phyloP scores from a whole-genome alignment of 2,113 vertebrate species.

The Callaeas wilsoni region DNA sequence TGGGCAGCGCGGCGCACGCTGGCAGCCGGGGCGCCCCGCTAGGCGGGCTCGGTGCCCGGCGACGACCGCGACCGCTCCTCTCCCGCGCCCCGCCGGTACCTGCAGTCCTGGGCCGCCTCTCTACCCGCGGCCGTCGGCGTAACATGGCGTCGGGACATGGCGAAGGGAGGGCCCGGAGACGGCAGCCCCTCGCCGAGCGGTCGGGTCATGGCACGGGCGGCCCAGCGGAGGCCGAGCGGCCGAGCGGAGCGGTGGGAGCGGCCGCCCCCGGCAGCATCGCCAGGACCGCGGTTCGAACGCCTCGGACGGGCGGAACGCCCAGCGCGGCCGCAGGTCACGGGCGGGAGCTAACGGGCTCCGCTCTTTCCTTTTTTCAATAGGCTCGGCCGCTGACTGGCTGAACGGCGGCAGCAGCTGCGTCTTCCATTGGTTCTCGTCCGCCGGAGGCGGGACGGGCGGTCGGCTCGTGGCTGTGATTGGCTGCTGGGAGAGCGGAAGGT shows the following conservation, averaged over 20 bases:
- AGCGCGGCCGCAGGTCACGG: background rate
- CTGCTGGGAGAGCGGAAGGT: background rate
- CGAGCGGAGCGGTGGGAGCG: too few species aligned
- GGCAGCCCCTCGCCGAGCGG: background rate
- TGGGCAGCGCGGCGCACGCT: background rate
- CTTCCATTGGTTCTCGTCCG: background rate
- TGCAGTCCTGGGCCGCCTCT: background rate
- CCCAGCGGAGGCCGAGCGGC: too few species aligned
- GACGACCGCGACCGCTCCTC: background rate
- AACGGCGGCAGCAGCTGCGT: fast-evolving
- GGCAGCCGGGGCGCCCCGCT: background rate
- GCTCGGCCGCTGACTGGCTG: background rate
- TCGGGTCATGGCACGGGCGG: background rate
- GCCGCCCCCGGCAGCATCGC: background rate
- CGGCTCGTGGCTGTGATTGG: background rate
- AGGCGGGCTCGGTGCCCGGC: too few species aligned
- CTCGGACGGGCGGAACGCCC: background rate
- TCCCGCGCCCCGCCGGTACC: background rate
- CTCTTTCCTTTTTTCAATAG: background rate
- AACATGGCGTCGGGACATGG: slow-evolving; percentile 1
- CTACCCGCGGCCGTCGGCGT: background rate
- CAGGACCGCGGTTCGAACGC: background rate
- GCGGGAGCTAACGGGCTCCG: background rate
- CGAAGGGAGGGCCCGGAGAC: background rate
- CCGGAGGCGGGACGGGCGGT: fast-evolving